Evolutionary conservation across 2,888 invertebrate genomes (phyloP).

Genomic region (Copidosoma aretas): DNA sequence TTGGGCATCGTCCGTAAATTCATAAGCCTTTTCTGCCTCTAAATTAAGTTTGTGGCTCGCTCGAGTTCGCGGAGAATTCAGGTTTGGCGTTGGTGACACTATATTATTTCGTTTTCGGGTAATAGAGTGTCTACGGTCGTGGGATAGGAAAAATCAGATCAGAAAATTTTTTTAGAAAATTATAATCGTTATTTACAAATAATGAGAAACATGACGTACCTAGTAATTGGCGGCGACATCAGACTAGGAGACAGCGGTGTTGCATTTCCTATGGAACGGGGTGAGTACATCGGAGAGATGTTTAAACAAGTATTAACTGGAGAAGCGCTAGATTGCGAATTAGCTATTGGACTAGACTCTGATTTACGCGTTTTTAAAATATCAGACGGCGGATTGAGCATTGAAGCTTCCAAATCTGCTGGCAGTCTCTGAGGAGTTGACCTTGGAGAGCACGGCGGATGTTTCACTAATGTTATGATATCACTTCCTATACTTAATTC

Average conservation of each 20-base stretch:
- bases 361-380: slow-evolving; percentile 58
- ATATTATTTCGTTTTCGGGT: slow-evolving; percentile 54
- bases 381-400: slow-evolving; percentile 57
- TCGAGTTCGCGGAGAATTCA: slow-evolving; percentile 52
- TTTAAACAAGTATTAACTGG: slow-evolving; percentile 49
- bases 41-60: slow-evolving; percentile 57
- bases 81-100: slow-evolving; percentile 53
- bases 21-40: slow-evolving; percentile 78
- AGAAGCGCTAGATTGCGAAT: slow-evolving; percentile 57
- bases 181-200: neutral
- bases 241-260: slow-evolving; percentile 57
- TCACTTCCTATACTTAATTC: slow-evolving; percentile 60
- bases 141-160: neutral
- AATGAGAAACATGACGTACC: slow-evolving; percentile 18
- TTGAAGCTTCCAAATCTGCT: slow-evolving; percentile 51
- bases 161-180: neutral
- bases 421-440: slow-evolving; percentile 60
- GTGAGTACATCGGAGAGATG: slow-evolving; percentile 55
- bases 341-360: slow-evolving; percentile 58
- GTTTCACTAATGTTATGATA: slow-evolving; percentile 59
- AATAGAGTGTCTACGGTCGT: slow-evolving; percentile 50
- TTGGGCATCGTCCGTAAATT: slow-evolving; percentile 83
- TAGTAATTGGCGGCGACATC: slow-evolving; percentile 58
- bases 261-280: slow-evolving; percentile 56
- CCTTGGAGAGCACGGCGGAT: slow-evolving; percentile 59